A percentile compares a stretch with the other conserved stretches of the same genome.
These are phyloP conservation scores for Silurus glanis DNA, from an alignment of 2,113 vertebrate species.

Conservation along the genomic window DNA sequence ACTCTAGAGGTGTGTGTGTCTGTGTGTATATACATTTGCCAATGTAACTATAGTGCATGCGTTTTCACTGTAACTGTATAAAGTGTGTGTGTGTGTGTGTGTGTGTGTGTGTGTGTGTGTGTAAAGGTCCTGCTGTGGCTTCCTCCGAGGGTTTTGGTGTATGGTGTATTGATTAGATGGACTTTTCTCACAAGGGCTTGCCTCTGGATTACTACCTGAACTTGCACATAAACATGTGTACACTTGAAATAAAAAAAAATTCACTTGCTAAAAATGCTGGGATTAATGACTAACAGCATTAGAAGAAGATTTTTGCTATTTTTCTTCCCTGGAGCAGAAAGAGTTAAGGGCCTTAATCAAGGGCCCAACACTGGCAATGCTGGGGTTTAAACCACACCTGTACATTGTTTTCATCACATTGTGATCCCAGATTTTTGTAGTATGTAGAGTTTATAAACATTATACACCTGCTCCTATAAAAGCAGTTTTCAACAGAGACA, in stretches of 20 bases:
- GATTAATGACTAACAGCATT: neutral
- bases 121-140: conserved; percentile 5
- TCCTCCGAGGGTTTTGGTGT: neutral
- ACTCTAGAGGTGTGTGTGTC: conserved; percentile 23
- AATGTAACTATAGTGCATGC: neutral
- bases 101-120: neutral
- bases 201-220: neutral
- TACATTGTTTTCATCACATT: neutral
- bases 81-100: neutral
- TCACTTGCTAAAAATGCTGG: neutral
- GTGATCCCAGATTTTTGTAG: neutral
- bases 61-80: neutral
- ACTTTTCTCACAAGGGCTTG: neutral
- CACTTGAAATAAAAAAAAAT: neutral
- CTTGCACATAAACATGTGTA: neutral
- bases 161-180: neutral
- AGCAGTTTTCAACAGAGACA: neutral
- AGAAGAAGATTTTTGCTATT: neutral
- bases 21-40: neutral
- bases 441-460: neutral
- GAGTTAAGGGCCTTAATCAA: neutral
- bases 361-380: neutral
- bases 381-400: neutral
- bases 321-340: neutral
- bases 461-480: neutral